Evolutionary conservation across 1,140 invertebrate species (phyloP), one percentile per base, ranked within the genome.

Genomic region (Tenebrio molitor): DNA sequence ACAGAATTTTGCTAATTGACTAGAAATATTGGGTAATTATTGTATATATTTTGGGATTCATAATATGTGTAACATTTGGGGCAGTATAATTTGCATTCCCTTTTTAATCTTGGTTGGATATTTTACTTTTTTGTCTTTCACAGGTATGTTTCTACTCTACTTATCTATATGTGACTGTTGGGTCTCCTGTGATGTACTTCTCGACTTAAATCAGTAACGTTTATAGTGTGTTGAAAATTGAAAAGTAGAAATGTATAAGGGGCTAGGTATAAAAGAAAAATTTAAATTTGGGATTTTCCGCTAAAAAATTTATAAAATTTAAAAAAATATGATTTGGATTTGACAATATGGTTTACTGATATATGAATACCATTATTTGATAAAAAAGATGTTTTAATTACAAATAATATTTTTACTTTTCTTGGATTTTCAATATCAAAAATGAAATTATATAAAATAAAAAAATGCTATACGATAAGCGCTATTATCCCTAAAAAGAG

Each of bases 71-170:
- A 44, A 44, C 42, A 44, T 44, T 44, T 44, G 42, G 42, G 42
- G 1, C 16, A 44, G 42, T 44, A 44, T 44, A 44, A 44, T 44
- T 44, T 44, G 42, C 42, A 41, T n/a, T 44, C 42, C 42, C 42
- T 44, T 44, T 44, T 14, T 16, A 44, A 44, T 44, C 16, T 16
- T 44, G 42, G 42, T 44, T 44, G 42, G 42, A 44, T 44, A 16
- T 44, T 44, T 44, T 44, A 44, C 42, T 44, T 44, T 16, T 44
- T 44, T 44, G 42, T 44, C 42, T 44, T 44, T 44, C 42, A 44
- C 15, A 44, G 8, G 42, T 44, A 44, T 44, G 42, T 44, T 44
- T 44, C 42, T 44, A 16, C 42, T 44, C n/a, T 44, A 44, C 16
- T 17, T 44, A 44, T 44, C 16, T 44, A 44, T 44, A 44, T 44